Evolutionary conservation across 2,797 vertebrate genomes (phyloP), one percentile per base, ranked within the genome.

Genomic region (Diplodus sargus): DNA sequence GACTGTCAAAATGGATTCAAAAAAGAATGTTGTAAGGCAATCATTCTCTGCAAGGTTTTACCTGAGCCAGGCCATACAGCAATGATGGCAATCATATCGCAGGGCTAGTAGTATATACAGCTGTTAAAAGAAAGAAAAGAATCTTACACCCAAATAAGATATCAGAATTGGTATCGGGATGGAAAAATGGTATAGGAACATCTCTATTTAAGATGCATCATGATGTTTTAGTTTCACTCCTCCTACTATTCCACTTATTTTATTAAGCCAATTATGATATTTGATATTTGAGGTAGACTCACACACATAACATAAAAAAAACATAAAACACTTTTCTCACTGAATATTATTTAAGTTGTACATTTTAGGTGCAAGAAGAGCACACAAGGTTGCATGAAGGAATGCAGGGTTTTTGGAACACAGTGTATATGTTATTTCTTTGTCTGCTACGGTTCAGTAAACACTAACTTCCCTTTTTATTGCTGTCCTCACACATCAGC

Each of bases 401-500:
- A 25, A 11, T 39, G 5, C 23, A 45, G 5, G n/a, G 1, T 47
- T 8, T 61, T 34, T 17, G 17, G 58, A 22, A 2, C 4, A 10
- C n/a, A 28, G 17, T 2, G 5, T 5, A 15, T 14, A 10, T 60
- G 4, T 30, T 0, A 18, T 45, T 30, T 54, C 10, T 34, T 28
- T 57, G 3, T 61, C 52, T 22, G 8, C 30, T 28, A 16, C 20
- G 28, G 0, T 39, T 52, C 13, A 54, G 1, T 9, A 11, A 57
- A 7, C 28, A 2, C 49, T 52, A 20, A 70, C 62, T 43, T 9
- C 3, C 4, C 45, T 57, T 58, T 13, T 57, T 4, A 3, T 39
- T 48, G 9, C 13, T 61, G 9, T 45, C 10, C 3, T 65, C 25
- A 8, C 30, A 14, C 53, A 0, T 30, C 78, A 96, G 95, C 94